These are phyloP conservation scores for Crax fasciolata DNA, from an alignment of 2,797 vertebrate genomes.

Conservation along the genomic window DNA sequence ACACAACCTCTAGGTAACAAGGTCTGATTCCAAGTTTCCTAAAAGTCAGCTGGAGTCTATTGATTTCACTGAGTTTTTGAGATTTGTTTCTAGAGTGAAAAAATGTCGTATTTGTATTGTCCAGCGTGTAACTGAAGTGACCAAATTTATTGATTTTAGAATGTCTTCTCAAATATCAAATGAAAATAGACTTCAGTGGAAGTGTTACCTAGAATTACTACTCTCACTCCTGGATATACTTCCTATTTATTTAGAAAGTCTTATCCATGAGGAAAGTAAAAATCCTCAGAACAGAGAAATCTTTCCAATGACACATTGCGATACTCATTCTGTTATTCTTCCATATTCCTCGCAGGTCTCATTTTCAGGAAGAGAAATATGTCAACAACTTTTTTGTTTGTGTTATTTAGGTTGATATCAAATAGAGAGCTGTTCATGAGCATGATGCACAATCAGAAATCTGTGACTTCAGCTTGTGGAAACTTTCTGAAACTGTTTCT, in stretches of 20 bases:
- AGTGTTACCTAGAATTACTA: neutral
- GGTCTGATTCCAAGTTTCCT: neutral
- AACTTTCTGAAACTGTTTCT: neutral
- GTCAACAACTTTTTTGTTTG: neutral
- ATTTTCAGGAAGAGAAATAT: neutral
- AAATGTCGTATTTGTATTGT: neutral
- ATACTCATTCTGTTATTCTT: neutral
- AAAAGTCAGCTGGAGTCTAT: neutral
- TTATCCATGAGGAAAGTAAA: neutral
- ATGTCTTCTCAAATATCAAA: neutral
- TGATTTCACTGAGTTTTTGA: neutral
- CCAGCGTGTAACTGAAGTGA: neutral
- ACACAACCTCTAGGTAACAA: neutral
- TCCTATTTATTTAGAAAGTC: neutral
- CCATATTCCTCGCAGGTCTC: neutral
- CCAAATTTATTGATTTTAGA: neutral
- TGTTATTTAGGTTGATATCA: neutral
- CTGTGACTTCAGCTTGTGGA: neutral
- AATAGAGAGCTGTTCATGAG: conserved; percentile 1
- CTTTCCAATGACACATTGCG: neutral
- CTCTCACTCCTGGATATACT: neutral
- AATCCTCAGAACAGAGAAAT: neutral
- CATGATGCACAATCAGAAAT: neutral
- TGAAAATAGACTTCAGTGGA: neutral
- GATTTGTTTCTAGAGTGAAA: neutral